phyloP scores from a whole-genome alignment of 1,140 invertebrate genomes.

The Aphis craccivora region DNA sequence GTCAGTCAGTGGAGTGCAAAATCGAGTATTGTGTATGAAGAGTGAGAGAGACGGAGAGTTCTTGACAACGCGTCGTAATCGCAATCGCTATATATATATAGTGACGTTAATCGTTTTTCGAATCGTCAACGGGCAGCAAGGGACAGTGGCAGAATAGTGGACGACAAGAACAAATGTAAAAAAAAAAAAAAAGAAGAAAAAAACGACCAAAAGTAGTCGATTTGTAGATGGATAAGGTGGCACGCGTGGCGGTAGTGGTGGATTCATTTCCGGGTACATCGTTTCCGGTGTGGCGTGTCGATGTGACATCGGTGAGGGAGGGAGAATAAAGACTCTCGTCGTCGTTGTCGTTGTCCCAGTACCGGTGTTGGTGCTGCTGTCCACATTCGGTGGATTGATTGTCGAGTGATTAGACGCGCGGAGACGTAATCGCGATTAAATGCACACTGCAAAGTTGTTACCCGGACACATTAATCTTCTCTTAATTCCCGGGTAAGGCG shows the following conservation, averaged over 20 bases:
- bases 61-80: background rate
- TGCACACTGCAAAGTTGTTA: slow-evolving; percentile 28
- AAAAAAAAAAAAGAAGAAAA: slow-evolving; percentile 4
- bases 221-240: background rate
- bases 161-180: background rate
- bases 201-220: background rate
- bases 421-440: slow-evolving; percentile 46
- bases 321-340: background rate
- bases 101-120: slow-evolving; percentile 41
- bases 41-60: background rate
- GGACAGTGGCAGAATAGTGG: background rate
- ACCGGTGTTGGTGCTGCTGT: background rate
- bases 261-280: slow-evolving; percentile 1
- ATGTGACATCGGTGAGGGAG: no score
- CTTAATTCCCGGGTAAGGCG: slow-evolving; percentile 39
- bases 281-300: background rate
- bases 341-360: background rate
- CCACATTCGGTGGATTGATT: slow-evolving; percentile 32
- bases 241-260: background rate
- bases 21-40: background rate
- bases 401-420: slow-evolving; percentile 35
- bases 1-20: background rate
- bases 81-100: background rate
- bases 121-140: background rate
- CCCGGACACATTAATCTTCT: slow-evolving; percentile 48